phyloP scores from a whole-genome alignment of 1,140 invertebrate species.

The Steinernema feltiae region DNA sequence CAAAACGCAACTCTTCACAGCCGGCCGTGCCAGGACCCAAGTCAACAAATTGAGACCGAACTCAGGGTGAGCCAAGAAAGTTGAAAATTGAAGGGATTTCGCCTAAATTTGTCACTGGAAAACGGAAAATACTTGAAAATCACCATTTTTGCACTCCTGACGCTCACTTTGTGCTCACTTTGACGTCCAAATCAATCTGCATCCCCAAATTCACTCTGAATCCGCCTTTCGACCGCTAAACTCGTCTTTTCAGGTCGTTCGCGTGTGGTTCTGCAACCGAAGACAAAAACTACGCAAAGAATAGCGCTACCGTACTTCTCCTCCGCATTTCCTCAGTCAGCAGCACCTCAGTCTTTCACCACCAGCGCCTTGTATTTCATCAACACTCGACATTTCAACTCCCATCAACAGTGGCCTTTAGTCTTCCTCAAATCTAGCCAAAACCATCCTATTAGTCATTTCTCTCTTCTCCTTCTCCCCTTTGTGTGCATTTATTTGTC shows the following conservation, averaged over 20 bases:
- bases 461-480: not conserved
- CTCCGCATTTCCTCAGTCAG: not conserved
- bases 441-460: not conserved
- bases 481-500: not conserved
- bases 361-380: not conserved
- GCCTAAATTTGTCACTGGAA: too few relatives aligned
- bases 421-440: not conserved
- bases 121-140: too few relatives aligned
- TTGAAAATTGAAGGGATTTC: too few relatives aligned
- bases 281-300: slow-evolving; percentile 68
- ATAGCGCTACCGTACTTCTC: not conserved
- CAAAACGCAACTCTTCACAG: too few relatives aligned
- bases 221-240: not conserved
- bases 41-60: too few relatives aligned
- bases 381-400: slow-evolving; percentile 8
- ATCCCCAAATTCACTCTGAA: too few relatives aligned
- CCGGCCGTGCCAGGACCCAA: too few relatives aligned
- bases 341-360: slow-evolving; percentile 6
- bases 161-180: too few relatives aligned
- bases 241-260: slow-evolving; percentile 62
- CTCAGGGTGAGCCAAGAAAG: too few relatives aligned
- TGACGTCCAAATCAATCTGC: too few relatives aligned
- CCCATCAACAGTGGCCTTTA: not conserved
- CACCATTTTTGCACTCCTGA: too few relatives aligned
- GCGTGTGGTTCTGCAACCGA: slow-evolving; percentile 93